Percentiles rank a stretch among this genome's conserved stretches.
Conservation (phyloP, 2,113 vertebrate genomes). For the Strix aluco region DNA sequence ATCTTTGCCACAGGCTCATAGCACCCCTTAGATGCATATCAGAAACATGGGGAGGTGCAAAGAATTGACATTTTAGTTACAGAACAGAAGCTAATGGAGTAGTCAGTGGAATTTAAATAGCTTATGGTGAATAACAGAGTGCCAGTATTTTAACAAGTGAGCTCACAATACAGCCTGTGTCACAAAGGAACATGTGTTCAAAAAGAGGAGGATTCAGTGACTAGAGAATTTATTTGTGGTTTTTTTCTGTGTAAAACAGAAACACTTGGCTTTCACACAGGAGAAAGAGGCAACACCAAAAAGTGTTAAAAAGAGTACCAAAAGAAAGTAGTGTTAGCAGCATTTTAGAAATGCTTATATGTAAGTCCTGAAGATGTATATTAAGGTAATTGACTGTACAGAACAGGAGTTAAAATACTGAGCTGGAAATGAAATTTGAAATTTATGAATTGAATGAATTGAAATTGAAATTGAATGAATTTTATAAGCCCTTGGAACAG, state of each 20-base stretch:
- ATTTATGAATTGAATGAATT: too few species aligned
- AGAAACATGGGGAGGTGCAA: neutral
- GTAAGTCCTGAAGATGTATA: neutral
- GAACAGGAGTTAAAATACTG: neutral
- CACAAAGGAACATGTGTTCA: neutral
- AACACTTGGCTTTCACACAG: neutral
- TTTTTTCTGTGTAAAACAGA: neutral
- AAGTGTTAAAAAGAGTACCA: neutral
- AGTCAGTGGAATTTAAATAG: neutral
- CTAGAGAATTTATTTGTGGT: neutral
- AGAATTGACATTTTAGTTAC: neutral
- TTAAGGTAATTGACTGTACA: neutral
- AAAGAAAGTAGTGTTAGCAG: neutral
- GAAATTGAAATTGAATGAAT: too few species aligned
- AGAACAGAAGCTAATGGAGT: neutral
- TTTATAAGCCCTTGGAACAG: neutral
- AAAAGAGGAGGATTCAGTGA: neutral
- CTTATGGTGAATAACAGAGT: neutral
- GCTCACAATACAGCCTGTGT: neutral
- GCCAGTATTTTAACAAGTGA: neutral
- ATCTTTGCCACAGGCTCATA: neutral
- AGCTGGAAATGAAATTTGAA: neutral
- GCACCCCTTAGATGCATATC: neutral
- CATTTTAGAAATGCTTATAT: neutral
- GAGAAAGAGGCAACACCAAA: neutral